Conservation (phyloP, 1,140 invertebrate genomes). For the Halyomorpha halys region DNA sequence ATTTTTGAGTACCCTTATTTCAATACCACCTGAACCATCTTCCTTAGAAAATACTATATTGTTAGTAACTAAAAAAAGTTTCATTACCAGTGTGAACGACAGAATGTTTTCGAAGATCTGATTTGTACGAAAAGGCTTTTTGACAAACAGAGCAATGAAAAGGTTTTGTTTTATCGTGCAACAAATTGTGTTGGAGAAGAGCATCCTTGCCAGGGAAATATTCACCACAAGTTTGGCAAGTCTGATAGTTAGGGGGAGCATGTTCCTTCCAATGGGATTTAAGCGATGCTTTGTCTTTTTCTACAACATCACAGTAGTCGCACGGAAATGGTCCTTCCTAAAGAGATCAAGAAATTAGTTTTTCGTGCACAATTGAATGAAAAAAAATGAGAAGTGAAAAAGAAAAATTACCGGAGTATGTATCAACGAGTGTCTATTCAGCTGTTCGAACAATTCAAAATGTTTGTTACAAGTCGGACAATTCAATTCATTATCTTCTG, state of each 20-base stretch:
- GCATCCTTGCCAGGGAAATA: constrained; percentile 41
- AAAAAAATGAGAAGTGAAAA: not conserved
- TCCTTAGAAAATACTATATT: no score
- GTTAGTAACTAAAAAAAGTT: no score
- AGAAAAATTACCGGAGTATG: constrained; percentile 26
- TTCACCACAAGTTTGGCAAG: constrained; percentile 45
- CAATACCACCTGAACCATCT: no score
- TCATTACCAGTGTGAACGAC: constrained; percentile 31
- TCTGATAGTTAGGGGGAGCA: constrained; percentile 42
- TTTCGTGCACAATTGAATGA: not conserved
- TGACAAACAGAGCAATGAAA: constrained; percentile 37
- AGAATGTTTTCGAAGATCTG: constrained; percentile 31
- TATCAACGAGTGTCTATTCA: constrained; percentile 26
- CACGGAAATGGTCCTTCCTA: constrained; percentile 31
- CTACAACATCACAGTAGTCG: constrained; percentile 29
- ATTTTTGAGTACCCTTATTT: no score
- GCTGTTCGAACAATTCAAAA: constrained; percentile 21
- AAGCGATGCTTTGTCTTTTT: constrained; percentile 27
- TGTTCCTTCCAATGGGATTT: constrained; percentile 36
- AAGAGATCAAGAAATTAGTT: not conserved
- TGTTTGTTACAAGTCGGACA: constrained; percentile 29
- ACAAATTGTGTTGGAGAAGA: constrained; percentile 43
- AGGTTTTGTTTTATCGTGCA: constrained; percentile 49
- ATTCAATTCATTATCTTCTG: constrained; percentile 19
- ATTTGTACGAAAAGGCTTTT: constrained; percentile 31